These are phyloP conservation scores for Hedya salicella DNA, from an alignment of 2,888 invertebrate genomes.

Conservation along the genomic window DNA sequence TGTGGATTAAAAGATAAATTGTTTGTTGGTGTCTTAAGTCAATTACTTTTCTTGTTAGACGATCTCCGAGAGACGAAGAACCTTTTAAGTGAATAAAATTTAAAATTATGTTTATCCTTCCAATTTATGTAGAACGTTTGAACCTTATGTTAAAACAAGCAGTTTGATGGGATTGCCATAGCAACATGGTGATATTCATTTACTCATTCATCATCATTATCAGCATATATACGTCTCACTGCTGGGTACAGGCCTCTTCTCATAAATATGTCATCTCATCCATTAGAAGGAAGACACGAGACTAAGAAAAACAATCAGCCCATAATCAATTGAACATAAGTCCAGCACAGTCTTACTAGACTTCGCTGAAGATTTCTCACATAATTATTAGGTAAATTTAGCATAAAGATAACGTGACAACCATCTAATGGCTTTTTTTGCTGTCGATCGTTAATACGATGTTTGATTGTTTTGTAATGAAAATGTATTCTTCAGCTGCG, in stretches of 20 bases:
- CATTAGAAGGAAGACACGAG: too few relatives aligned
- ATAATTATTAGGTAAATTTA: conserved; percentile 27
- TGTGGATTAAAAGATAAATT: conserved; percentile 46
- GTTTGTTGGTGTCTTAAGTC: conserved; percentile 33
- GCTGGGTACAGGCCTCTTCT: too few relatives aligned
- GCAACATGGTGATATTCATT: too few relatives aligned
- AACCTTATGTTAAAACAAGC: too few relatives aligned
- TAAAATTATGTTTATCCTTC: neutral
- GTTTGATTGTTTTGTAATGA: conserved; percentile 30
- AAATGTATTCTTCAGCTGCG: conserved; percentile 19
- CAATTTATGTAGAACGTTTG: too few relatives aligned
- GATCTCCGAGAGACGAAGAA: neutral
- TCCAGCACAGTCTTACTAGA: conserved; percentile 6
- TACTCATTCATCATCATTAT: too few relatives aligned
- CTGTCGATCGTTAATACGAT: conserved; percentile 27
- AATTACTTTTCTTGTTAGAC: conserved; percentile 27
- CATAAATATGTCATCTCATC: too few relatives aligned
- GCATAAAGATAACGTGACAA: conserved; percentile 36
- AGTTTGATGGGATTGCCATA: too few relatives aligned
- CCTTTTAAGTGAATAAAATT: neutral
- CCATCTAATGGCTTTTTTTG: conserved; percentile 18
- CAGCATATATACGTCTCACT: too few relatives aligned
- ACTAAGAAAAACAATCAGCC: neutral
- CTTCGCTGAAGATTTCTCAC: conserved; percentile 19
- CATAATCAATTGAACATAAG: conserved; percentile 3